Evolutionary conservation across 2,797 vertebrate species (phyloP).

Genomic region (Helostoma temminkii): DNA sequence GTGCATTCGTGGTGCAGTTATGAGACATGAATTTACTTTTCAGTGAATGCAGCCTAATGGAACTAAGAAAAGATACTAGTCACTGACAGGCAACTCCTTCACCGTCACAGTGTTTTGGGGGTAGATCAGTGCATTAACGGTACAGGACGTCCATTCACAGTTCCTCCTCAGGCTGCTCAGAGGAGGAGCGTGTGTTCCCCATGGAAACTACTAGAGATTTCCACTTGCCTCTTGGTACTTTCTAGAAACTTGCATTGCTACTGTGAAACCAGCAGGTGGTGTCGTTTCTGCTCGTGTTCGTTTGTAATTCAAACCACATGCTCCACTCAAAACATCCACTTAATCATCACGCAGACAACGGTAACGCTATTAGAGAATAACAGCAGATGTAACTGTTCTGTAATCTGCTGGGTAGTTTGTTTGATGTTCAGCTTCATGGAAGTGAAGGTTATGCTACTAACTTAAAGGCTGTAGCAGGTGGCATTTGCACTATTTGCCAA

Average conservation of each 20-base stretch:
- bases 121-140: background rate
- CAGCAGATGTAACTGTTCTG: background rate
- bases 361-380: no score
- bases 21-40: constrained; percentile 13
- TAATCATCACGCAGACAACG: no score
- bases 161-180: background rate
- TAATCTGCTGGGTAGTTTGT: background rate
- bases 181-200: constrained; percentile 43
- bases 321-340: constrained; percentile 6
- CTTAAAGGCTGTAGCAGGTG: background rate
- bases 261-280: constrained; percentile 75
- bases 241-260: constrained; percentile 83
- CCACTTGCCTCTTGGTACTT: constrained; percentile 75
- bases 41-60: background rate
- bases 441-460: background rate
- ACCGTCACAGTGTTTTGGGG: background rate
- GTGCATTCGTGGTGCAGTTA: constrained; percentile 28
- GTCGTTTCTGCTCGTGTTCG: constrained; percentile 21
- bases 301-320: constrained; percentile 34
- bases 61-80: background rate
- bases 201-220: constrained; percentile 58
- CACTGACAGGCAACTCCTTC: fast-evolving
- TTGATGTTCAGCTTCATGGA: background rate
- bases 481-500: constrained; percentile 7
- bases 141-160: background rate